Evolutionary conservation across 2,797 vertebrate species (phyloP).

Genomic region (Cossypha dichroa): DNA sequence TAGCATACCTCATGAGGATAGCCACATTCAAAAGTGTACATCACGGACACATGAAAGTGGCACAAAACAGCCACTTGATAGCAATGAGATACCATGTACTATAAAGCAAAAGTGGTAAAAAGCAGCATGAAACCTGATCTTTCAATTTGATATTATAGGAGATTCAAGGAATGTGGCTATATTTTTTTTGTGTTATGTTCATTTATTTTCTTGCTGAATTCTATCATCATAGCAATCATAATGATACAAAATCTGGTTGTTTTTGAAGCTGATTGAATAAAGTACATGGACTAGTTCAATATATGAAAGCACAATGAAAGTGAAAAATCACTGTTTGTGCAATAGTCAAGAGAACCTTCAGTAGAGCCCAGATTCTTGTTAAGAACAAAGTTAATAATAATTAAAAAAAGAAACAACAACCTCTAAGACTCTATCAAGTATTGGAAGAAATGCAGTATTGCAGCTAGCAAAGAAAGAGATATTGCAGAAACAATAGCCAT

Average conservation of each 20-base stretch:
- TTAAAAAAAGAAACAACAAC: neutral
- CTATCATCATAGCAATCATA: neutral
- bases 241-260: neutral
- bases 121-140: accelerated
- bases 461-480: neutral
- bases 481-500: neutral
- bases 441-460: neutral
- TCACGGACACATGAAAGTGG: too few relatives aligned
- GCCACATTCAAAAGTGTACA: neutral
- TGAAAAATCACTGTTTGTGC: neutral
- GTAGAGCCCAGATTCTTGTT: neutral
- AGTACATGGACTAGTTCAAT: neutral
- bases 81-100: neutral
- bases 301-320: neutral
- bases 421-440: neutral
- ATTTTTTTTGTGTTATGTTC: neutral
- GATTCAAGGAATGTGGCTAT: neutral
- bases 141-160: neutral
- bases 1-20: neutral
- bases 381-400: neutral
- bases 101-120: neutral
- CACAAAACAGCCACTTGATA: neutral
- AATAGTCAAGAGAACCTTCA: neutral
- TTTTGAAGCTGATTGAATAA: neutral
- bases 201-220: neutral